phyloP scores from a whole-genome alignment of 2,797 vertebrate species.

The Mormyrus hasselquistii region DNA sequence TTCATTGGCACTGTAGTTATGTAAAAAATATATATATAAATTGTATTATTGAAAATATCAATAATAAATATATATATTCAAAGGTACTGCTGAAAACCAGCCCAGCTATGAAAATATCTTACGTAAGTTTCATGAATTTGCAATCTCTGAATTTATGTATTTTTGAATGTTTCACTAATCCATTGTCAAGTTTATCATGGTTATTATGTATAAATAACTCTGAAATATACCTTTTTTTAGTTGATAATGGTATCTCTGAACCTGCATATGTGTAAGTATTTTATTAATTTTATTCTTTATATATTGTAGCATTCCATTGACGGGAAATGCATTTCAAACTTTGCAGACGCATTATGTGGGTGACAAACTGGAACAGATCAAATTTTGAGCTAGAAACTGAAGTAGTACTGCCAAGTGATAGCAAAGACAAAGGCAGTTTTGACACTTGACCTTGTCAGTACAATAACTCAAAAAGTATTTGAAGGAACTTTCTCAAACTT shows the following conservation, averaged over 20 bases:
- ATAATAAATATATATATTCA: background rate
- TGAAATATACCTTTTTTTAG: slow-evolving; percentile 10
- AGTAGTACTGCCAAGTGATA: background rate
- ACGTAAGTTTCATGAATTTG: background rate
- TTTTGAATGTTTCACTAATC: background rate
- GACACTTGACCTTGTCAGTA: background rate
- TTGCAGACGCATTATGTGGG: background rate
- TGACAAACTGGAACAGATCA: background rate
- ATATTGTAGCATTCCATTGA: background rate
- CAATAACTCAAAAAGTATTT: background rate
- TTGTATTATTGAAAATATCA: background rate
- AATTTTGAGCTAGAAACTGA: background rate
- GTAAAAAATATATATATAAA: background rate
- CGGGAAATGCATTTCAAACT: background rate
- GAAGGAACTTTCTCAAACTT: background rate
- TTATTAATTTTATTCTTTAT: background rate
- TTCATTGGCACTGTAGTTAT: background rate
- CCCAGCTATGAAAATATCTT: slow-evolving; percentile 22
- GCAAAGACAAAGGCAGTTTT: background rate
- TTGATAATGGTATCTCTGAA: slow-evolving; percentile 15
- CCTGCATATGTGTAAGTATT: slow-evolving; percentile 43
- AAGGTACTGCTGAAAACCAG: slow-evolving; percentile 7
- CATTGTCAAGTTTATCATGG: background rate
- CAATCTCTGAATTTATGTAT: background rate
- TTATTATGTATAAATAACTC: background rate